Percentiles rank a stretch among this genome's conserved stretches.
Evolutionary conservation across 1,140 invertebrate genomes (phyloP).

Genomic region (Zaprionus camerounensis): DNA sequence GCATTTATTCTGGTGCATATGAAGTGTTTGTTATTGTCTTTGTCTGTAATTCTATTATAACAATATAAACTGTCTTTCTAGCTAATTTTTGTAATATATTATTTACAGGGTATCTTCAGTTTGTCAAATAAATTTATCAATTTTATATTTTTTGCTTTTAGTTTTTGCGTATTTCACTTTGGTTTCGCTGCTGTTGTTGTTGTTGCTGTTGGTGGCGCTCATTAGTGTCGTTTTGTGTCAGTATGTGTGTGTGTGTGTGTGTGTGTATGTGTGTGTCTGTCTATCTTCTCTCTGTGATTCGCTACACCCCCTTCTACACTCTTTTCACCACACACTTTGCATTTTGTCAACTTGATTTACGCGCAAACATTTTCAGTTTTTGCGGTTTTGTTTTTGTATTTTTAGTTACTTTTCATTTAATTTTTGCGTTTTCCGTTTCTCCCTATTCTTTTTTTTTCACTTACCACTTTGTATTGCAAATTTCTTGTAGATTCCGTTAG

Average conservation of each 20-base stretch:
- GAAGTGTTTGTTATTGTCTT: no score
- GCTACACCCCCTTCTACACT: background rate
- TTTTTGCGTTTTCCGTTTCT: slow-evolving; percentile 27
- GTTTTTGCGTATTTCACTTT: slow-evolving; percentile 69
- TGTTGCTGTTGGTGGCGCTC: slow-evolving; percentile 52
- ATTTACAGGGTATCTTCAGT: background rate
- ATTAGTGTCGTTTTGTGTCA: slow-evolving; percentile 70
- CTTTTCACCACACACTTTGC: slow-evolving; percentile 35
- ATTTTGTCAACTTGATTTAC: slow-evolving; percentile 80
- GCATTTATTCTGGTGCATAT: background rate
- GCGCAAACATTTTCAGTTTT: slow-evolving; percentile 67
- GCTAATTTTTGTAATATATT: background rate
- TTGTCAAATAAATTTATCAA: background rate
- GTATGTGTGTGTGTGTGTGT: slow-evolving; percentile 38
- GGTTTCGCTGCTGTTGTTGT: slow-evolving; percentile 32
- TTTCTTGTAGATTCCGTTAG: slow-evolving; percentile 25
- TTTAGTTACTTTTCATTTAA: slow-evolving; percentile 42
- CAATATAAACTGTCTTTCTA: background rate
- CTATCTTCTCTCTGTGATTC: slow-evolving; percentile 16
- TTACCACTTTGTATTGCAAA: slow-evolving; percentile 38
- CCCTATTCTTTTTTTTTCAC: slow-evolving; percentile 13
- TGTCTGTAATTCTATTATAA: no score
- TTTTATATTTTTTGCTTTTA: slow-evolving; percentile 56
- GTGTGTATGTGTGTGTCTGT: slow-evolving; percentile 36
- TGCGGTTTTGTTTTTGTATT: slow-evolving; percentile 28